Conservation (phyloP, 2,113 vertebrate species). For the Benitochromis conjunctus region DNA sequence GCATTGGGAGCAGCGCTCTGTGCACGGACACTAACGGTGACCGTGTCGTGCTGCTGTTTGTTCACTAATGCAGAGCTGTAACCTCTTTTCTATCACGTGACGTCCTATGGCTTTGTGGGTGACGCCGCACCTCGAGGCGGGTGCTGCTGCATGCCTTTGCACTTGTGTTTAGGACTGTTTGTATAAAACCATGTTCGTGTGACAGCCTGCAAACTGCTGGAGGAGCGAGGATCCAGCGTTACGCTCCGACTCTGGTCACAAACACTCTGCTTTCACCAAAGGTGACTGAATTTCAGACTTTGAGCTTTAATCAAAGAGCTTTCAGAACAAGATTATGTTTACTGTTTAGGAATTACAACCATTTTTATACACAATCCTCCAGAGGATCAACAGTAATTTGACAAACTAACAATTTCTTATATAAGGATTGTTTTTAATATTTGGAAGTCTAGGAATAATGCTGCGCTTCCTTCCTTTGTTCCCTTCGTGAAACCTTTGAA, state of each 20-base stretch:
- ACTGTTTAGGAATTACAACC: not conserved
- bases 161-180: not conserved
- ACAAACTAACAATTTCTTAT: not conserved
- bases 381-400: not conserved
- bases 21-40: not conserved
- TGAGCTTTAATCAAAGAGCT: not conserved
- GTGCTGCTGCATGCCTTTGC: not conserved
- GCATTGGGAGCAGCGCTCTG: not conserved
- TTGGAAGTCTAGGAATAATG: not conserved
- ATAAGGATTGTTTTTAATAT: not conserved
- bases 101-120: not conserved
- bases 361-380: not conserved
- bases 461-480: rapidly evolving
- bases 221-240: not conserved
- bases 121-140: not conserved
- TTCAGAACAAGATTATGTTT: not conserved
- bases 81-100: not conserved
- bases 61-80: not conserved
- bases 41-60: not conserved
- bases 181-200: not conserved
- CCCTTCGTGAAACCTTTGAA: not conserved
- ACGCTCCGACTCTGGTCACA: not conserved
- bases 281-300: not conserved
- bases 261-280: not conserved
- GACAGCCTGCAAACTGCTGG: not conserved